Base-by-base conservation (phyloP, 2,797 vertebrate genomes). In the Corythornis leucogaster region DNA sequence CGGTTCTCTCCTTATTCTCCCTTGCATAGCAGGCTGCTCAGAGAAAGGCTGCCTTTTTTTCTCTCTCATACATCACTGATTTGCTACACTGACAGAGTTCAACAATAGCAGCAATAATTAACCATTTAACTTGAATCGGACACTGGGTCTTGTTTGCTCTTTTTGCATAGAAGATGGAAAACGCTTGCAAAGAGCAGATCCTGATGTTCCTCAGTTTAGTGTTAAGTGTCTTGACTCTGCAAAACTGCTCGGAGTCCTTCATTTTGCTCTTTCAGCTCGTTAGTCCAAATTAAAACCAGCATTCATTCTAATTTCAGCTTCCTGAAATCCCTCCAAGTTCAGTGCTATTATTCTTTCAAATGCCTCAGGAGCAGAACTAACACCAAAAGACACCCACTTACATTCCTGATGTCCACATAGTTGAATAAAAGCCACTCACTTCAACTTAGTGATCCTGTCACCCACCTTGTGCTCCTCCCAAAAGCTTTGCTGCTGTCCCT, bases 211-310 rank as follows among this genome's bases (percentile, higher is more conserved):
- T 54, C 79, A 5, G 81, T 9, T 90, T 31, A n/a, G 89, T 69
- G 90, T 89, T 92, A 92, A 95, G 92, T 94, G 86, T 82, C 93
- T 95, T 85, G 94, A 94, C 88, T 89, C 94, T 80, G 83, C 93
- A 95, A 80, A 95, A 94, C 93, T 89, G 76, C 92, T 89, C 3
- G 1, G 75, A 95, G 87, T 62, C 87, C 95, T 96, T 95, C 87
- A 95, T 94, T 92, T 90, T 89, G 89, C 92, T 95, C 94, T 95
- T 96, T 94, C 78, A 87, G 89, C 89, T 96, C 79, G 24, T 96
- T 95, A 95, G 94, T 64, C 82, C 87, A 95, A 95, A 95, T 96
- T 94, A 96, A 95, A 96, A 94, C 46, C 93, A 91, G 92, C 92
- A 93, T 94, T 95, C 93, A 94, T 94, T 91, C 94, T 91, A 90